phyloP scores from a whole-genome alignment of 2,888 invertebrate species.

The Acronicta leporina region DNA sequence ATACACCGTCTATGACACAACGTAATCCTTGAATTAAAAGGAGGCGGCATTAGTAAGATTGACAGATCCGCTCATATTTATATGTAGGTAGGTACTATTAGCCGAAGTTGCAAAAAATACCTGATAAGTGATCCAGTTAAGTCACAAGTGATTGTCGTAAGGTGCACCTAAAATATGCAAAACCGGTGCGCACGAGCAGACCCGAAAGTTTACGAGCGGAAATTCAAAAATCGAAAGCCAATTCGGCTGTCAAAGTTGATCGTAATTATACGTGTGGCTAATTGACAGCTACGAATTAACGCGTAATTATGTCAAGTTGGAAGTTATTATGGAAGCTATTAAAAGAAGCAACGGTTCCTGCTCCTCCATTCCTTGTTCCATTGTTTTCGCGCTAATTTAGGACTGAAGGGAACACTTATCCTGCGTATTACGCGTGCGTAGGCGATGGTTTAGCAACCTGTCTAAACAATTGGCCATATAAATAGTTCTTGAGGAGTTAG shows the following conservation, averaged over 20 bases:
- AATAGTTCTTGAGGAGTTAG: conserved; percentile 49
- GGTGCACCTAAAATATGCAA: conserved; percentile 61
- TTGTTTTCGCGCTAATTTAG: conserved; percentile 58
- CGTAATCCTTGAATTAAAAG: conserved; percentile 63
- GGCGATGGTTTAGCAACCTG: conserved; percentile 55
- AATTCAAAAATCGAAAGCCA: conserved; percentile 62
- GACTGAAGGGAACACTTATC: conserved; percentile 56
- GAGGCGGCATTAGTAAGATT: conserved; percentile 62
- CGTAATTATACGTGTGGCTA: conserved; percentile 56
- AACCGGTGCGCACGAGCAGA: conserved; percentile 58
- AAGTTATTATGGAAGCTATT: conserved; percentile 27
- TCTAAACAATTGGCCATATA: conserved; percentile 55
- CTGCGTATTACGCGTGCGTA: conserved; percentile 55
- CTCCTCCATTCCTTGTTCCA: conserved; percentile 50
- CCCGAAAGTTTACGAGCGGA: conserved; percentile 50
- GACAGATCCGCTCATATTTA: conserved; percentile 68
- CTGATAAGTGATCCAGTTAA: conserved; percentile 72
- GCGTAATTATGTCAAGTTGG: conserved; percentile 34
- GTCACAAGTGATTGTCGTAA: conserved; percentile 72
- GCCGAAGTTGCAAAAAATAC: conserved; percentile 65
- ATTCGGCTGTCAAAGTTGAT: conserved; percentile 62
- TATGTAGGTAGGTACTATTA: conserved; percentile 27
- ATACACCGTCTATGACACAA: conserved; percentile 52
- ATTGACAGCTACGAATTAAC: conserved; percentile 43
- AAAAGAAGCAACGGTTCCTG: conserved; percentile 39